Base-by-base conservation (phyloP, 2,888 invertebrate species). In the Ophion slaviceki region DNA sequence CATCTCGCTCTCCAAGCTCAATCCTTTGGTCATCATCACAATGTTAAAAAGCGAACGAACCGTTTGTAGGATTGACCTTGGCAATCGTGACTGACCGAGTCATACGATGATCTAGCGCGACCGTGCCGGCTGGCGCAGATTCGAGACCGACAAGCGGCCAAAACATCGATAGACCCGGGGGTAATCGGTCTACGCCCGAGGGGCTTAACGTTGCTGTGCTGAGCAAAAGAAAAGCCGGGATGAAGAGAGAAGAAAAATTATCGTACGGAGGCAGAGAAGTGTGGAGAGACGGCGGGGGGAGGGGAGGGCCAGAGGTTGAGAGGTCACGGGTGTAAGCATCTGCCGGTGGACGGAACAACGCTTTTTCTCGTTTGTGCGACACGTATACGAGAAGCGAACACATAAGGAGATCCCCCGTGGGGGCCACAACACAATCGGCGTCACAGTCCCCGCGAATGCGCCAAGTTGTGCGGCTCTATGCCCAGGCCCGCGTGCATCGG, bases 381-480 rank as follows among this genome's bases (percentile, higher is more conserved):
- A 78, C 70, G 61, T 61, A 61, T 64, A 71, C 32, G 79, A 57
- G 64, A 78, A 76, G 53, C 47, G 62, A 47, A 62, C 64, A 64
- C 71, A 71, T 40, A 64, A 24, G 14, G n/a, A 36, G 17, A 45
- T 53, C 8, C 45, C 57, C 59, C 59, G 78, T 40, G 77, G 53
- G 68, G 32, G 53, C 80, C 70, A 28, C 53, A 80, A 77, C 74
- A 85, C 81, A 78, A 83, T 90, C 86, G 53, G 53, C 53, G 89
- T 90, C 86, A 88, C 89, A 88, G 88, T 89, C 89, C 89, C 88
- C 85, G 80, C 85, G 87, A 89, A 89, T 88, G 90, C 88, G 71
- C 80, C 72, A 75, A 79, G 79, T 82, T 70, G 72, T 57, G 82
- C 76, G 81, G 81, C 85, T 68, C 62, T 68, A 72, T 80, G 76